Evolutionary conservation across 2,113 vertebrate species (phyloP).

Genomic region (Anhinga anhinga): DNA sequence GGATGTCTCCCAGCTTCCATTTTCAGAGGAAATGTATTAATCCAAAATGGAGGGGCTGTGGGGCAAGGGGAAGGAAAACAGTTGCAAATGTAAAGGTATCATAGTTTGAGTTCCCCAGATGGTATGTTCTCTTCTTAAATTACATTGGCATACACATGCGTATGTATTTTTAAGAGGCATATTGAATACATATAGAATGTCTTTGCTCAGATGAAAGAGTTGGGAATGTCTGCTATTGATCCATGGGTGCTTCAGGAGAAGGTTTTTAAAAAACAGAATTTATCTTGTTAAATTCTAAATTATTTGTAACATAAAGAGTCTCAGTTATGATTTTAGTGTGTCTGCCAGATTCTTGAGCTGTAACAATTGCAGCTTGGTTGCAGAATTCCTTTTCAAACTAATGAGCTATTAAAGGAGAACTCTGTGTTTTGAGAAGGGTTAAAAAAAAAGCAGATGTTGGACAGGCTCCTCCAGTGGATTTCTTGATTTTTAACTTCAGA

Average conservation of each 20-base stretch:
- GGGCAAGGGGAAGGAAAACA: not conserved
- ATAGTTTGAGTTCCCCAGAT: not conserved
- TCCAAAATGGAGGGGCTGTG: not conserved
- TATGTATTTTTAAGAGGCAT: not conserved
- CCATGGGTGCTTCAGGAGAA: not conserved
- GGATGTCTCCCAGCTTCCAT: not conserved
- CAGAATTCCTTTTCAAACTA: not conserved
- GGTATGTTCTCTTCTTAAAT: not conserved
- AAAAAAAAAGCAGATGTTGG: not conserved
- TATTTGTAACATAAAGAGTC: not conserved
- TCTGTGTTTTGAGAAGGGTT: not conserved
- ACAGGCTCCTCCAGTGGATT: not conserved
- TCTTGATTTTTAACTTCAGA: not conserved
- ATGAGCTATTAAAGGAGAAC: not conserved
- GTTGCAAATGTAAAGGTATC: not conserved
- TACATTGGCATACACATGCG: not conserved
- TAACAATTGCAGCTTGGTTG: not conserved
- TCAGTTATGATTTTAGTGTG: not conserved
- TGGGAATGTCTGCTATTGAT: not conserved
- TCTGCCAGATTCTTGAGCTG: not conserved
- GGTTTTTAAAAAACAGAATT: not conserved
- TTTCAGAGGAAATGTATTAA: not conserved
- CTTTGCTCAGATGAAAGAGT: not conserved
- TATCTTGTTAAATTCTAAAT: not conserved
- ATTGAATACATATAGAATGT: no score